A percentile compares a stretch with the other conserved stretches of the same genome.
phyloP scores from a whole-genome alignment of 2,888 invertebrate genomes.

The Habroteleia sp. region DNA sequence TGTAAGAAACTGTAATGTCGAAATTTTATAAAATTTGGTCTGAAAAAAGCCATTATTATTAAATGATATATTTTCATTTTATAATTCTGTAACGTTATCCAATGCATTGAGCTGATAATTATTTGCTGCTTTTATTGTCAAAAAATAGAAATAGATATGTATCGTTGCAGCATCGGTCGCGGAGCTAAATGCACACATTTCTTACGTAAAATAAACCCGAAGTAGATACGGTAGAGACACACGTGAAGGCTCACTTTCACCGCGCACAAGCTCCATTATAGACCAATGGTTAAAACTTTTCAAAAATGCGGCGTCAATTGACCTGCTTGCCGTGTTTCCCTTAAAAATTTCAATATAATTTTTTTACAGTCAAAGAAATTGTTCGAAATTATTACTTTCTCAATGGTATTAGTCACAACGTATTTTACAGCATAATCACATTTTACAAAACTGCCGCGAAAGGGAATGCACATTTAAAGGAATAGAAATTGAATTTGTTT shows the following conservation, averaged over 20 bases:
- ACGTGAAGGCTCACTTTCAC: slow-evolving; percentile 73
- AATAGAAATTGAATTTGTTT: too few species aligned
- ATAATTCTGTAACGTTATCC: too few species aligned
- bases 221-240: slow-evolving; percentile 45
- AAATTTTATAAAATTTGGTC: too few species aligned
- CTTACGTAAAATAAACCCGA: slow-evolving; percentile 56
- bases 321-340: slow-evolving; percentile 18
- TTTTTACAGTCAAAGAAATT: slow-evolving; percentile 21
- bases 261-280: slow-evolving; percentile 66
- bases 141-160: too few species aligned
- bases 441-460: too few species aligned
- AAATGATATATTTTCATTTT: too few species aligned
- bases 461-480: too few species aligned
- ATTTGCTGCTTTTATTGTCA: slow-evolving; percentile 1
- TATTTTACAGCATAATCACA: too few species aligned
- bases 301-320: slow-evolving; percentile 43
- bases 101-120: slow-evolving; percentile 10
- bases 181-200: slow-evolving; percentile 44
- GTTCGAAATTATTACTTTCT: slow-evolving; percentile 33
- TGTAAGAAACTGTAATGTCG: too few species aligned
- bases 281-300: slow-evolving; percentile 48
- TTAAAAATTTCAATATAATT: slow-evolving; percentile 13
- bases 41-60: too few species aligned
- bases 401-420: slow-evolving; percentile 6
- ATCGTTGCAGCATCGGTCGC: too few species aligned